phyloP scores from a whole-genome alignment of 2,113 vertebrate genomes.

The Microtus ochrogaster region DNA sequence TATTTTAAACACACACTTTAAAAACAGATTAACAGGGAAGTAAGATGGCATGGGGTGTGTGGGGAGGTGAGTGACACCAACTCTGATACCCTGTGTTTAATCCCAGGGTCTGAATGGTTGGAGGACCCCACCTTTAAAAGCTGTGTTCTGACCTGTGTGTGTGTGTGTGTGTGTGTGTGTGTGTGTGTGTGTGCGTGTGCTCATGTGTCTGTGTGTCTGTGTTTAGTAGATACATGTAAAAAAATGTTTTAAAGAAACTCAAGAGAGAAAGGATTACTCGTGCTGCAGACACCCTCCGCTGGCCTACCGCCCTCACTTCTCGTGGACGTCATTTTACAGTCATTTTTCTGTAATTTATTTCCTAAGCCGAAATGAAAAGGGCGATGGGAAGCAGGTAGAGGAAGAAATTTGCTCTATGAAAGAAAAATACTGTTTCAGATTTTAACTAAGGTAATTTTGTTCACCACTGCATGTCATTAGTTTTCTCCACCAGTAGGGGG shows the following conservation, averaged over 20 bases:
- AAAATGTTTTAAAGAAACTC: not conserved
- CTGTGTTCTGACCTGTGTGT: not conserved
- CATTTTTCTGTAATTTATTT: not conserved
- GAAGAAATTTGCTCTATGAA: not conserved
- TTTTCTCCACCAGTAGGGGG: conserved; percentile 84
- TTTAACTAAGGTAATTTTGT: not conserved
- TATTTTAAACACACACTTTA: conserved; percentile 28
- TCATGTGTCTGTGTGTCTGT: too few relatives aligned
- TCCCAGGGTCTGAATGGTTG: not conserved
- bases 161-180: too few relatives aligned
- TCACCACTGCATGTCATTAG: conserved; percentile 53
- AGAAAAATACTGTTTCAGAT: not conserved
- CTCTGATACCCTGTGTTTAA: not conserved
- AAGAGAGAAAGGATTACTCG: not conserved
- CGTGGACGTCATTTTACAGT: not conserved
- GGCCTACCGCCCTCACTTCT: not conserved
- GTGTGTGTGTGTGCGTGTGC: too few relatives aligned
- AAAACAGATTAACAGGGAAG: not conserved
- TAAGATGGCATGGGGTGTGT: too few relatives aligned
- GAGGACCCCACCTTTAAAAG: not conserved
- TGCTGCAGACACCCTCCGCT: not conserved
- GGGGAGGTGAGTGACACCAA: too few relatives aligned
- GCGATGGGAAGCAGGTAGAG: not conserved
- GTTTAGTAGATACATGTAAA: too few relatives aligned
- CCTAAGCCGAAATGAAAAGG: not conserved